A percentile compares a stretch with the other conserved stretches of the same genome.
Conservation (phyloP, 2,113 vertebrate genomes). For the Malaclemys terrapin region DNA sequence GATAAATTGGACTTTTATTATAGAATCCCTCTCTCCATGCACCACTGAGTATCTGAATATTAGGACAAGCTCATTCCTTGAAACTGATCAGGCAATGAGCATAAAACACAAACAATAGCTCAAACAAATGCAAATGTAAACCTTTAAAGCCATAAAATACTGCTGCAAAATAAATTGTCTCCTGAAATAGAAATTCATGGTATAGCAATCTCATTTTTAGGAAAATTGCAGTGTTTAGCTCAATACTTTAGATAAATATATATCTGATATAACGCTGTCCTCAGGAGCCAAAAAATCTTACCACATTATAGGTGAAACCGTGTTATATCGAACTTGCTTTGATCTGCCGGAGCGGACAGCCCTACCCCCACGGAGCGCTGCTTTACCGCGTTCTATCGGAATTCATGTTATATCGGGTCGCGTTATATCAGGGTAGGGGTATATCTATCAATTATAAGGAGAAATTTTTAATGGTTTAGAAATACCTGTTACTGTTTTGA, state of each 20-base stretch:
- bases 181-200: conserved; percentile 54
- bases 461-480: conserved; percentile 54
- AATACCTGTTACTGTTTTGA: conserved; percentile 46
- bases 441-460: conserved; percentile 22
- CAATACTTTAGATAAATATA: conserved; percentile 51
- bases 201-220: conserved; percentile 43
- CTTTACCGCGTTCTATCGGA: too few species aligned
- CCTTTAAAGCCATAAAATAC: conserved; percentile 18
- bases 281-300: too few species aligned
- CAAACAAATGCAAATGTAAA: conserved; percentile 48
- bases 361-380: too few species aligned
- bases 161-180: conserved; percentile 25
- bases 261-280: too few species aligned
- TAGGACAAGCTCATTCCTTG: conserved; percentile 2
- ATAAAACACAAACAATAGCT: conserved; percentile 18
- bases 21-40: not conserved
- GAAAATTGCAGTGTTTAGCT: conserved; percentile 56
- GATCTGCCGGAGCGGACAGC: too few species aligned
- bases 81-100: not conserved
- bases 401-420: too few species aligned
- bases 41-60: not conserved
- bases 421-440: too few species aligned
- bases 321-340: too few species aligned
- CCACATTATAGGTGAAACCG: too few species aligned
- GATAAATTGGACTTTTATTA: conserved; percentile 1